Base-by-base conservation (phyloP, 2,113 vertebrate species). In the Rhombomys opimus region DNA sequence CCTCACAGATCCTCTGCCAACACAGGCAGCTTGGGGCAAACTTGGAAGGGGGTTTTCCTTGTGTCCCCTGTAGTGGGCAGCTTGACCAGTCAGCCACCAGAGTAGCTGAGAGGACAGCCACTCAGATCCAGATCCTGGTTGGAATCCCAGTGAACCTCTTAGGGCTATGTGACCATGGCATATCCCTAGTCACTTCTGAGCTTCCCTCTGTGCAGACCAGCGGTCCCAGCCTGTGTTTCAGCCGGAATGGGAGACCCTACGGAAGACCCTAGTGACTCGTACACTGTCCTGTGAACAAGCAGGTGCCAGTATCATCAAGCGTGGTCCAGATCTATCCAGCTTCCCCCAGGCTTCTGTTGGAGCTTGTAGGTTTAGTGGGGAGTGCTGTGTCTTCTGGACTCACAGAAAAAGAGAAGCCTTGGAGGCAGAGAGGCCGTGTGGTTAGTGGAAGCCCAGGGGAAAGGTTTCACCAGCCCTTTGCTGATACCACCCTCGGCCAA, bases 401-500 rank as follows among this genome's bases (percentile, higher is more conserved):
- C 63, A 10, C 1, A 15, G 46, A 38, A 59, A 12, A 18, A 3
- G 57, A 7, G 4, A 0, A 38, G 13, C 54, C 75, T 38, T 7
- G 17, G 63, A 1, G 1, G 20, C 20, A 61, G 1, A 12, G 8
- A 15, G 35, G n/a, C 68, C n/a, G 0, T 0, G 0, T 41, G 50
- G 81, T 30, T 3, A 0, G 0, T 10, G 75, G 87, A 65, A 81
- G 11, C 7, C 12, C 8, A 0, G 85, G 67, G 63, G 30, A 17
- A 10, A 7, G 82, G 52, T 46, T 5, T 1, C 6, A 57, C 17
- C 0, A 3, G 35, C 35, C 4, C 1, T 0, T 32, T 54, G 9
- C 68, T 1, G 0, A 6, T 2, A 0, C 70, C 68, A 20, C 1
- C 27, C 46, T 41, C 0, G 0, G 20, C 35, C 4, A 4, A 0